Conservation (phyloP, 2,888 invertebrate genomes). For the Clivina fossor region DNA sequence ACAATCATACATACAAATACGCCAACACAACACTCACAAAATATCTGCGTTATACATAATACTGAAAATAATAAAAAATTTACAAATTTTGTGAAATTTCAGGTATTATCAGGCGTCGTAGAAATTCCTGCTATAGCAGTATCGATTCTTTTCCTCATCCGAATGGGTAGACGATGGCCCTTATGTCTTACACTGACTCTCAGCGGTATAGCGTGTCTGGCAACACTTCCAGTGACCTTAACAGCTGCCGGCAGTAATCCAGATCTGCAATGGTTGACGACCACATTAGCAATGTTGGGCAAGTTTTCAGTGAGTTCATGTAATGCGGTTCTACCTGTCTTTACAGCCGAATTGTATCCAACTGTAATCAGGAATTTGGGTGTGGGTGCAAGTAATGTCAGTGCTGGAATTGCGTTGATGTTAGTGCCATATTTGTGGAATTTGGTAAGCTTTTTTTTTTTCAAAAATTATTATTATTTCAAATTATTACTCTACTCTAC, state of each 20-base stretch:
- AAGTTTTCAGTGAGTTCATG: conserved; percentile 78
- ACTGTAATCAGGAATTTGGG: conserved; percentile 78
- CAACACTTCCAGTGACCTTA: conserved; percentile 57
- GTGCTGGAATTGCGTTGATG: conserved; percentile 75
- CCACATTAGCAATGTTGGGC: conserved; percentile 75
- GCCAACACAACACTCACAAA: too few species aligned
- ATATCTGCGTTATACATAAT: too few species aligned
- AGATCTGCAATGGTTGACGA: conserved; percentile 66
- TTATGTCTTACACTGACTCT: conserved; percentile 68
- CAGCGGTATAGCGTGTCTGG: conserved; percentile 69
- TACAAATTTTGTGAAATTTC: too few species aligned
- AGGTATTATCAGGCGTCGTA: conserved; percentile 69
- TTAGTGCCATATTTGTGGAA: conserved; percentile 77
- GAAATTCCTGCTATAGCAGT: conserved; percentile 78
- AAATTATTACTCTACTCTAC: neutral
- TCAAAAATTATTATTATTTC: neutral
- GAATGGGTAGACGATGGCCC: conserved; percentile 72
- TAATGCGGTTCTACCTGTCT: conserved; percentile 78
- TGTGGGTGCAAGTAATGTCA: conserved; percentile 73
- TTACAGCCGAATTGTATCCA: conserved; percentile 77
- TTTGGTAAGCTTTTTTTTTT: conserved; percentile 60
- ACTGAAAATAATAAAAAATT: too few species aligned
- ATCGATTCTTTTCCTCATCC: conserved; percentile 73
- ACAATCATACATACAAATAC: too few species aligned
- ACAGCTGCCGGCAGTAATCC: conserved; percentile 49